Evolutionary conservation across 1,140 invertebrate species (phyloP).

Genomic region (Caenorhabditis briggsae): DNA sequence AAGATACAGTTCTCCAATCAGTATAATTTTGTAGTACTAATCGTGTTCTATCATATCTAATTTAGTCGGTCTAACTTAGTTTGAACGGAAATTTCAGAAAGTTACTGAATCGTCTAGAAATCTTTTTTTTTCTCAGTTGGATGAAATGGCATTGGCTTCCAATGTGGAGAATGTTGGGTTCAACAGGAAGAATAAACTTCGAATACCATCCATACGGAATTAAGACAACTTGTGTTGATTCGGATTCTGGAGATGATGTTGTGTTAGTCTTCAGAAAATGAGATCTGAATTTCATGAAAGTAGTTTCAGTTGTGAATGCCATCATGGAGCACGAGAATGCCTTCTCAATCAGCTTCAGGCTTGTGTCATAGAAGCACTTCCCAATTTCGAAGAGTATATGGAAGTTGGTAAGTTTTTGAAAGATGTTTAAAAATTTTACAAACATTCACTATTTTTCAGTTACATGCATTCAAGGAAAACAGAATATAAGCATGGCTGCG

Average conservation of each 20-base stretch:
- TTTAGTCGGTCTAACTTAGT: too few species aligned
- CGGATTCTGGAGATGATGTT: constrained; percentile 26
- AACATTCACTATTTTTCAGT: constrained; percentile 19
- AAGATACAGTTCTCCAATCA: too few species aligned
- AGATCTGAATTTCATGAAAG: background rate
- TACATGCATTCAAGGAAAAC: constrained; percentile 47
- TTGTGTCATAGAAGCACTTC: constrained; percentile 42
- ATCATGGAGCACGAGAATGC: constrained; percentile 53
- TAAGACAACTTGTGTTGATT: constrained; percentile 26
- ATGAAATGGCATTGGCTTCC: constrained; percentile 53
- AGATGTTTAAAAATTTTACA: too few species aligned
- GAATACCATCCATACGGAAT: constrained; percentile 50
- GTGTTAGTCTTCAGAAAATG: background rate
- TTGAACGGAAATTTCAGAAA: too few species aligned
- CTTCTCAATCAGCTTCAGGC: constrained; percentile 43
- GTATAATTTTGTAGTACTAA: too few species aligned
- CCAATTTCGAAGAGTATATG: constrained; percentile 45
- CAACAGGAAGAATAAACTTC: constrained; percentile 23
- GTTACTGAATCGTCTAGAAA: background rate
- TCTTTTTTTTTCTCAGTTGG: constrained; percentile 2
- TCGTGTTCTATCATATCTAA: too few species aligned
- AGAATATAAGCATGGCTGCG: constrained; percentile 3
- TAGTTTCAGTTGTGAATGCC: constrained; percentile 47
- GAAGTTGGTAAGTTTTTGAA: constrained; percentile 18
- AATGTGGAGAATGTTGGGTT: constrained; percentile 40